Conservation (phyloP, 2,113 vertebrate species). For the Oreocharis arfaki region DNA sequence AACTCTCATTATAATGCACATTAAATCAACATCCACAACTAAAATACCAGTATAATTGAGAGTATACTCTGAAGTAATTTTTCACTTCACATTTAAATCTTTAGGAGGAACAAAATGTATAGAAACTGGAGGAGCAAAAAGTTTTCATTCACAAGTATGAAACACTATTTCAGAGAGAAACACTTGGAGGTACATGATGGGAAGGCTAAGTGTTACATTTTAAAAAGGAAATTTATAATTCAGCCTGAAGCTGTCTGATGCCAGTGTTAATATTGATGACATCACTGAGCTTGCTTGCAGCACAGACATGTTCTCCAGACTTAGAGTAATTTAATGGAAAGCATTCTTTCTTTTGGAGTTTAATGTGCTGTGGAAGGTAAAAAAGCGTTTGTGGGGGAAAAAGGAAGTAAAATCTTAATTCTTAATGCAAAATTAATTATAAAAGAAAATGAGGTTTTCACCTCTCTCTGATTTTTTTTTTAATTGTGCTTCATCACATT, state of each 20-base stretch:
- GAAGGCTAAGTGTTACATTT: neutral
- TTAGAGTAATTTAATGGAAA: neutral
- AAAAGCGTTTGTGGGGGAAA: neutral
- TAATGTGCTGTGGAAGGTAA: neutral
- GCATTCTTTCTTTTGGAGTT: neutral
- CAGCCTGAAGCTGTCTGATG: neutral
- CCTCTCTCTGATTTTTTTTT: neutral
- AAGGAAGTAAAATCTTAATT: neutral
- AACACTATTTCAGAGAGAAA: neutral
- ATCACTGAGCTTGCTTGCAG: neutral
- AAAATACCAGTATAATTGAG: neutral
- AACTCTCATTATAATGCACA: neutral
- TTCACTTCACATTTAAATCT: neutral
- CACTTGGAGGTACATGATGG: neutral
- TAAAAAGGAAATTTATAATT: neutral
- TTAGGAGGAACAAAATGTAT: neutral
- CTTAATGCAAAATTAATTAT: neutral
- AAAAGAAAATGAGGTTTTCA: neutral
- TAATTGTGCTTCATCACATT: neutral
- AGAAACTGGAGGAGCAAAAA: neutral
- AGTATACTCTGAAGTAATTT: neutral
- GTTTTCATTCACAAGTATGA: neutral
- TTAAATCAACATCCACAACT: neutral
- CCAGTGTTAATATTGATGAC: neutral
- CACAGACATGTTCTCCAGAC: neutral